A percentile compares a stretch with the other conserved stretches of the same genome.
Evolutionary conservation across 2,113 vertebrate genomes (phyloP).

Genomic region (Bubo scandiacus): DNA sequence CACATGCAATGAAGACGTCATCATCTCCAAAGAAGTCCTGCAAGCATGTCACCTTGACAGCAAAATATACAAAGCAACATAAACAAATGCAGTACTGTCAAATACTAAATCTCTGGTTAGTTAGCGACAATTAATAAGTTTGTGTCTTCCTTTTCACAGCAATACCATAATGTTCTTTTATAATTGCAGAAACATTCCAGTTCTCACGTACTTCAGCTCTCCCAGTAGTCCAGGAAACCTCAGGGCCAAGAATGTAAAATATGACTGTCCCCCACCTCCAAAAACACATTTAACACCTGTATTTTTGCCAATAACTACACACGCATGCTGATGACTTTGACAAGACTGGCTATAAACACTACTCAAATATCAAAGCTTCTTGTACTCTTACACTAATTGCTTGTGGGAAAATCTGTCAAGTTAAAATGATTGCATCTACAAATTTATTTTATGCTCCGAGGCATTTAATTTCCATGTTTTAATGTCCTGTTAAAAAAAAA

Average conservation of each 20-base stretch:
- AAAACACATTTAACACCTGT: neutral
- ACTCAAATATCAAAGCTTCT: neutral
- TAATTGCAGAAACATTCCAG: neutral
- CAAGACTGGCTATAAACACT: neutral
- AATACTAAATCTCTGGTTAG: neutral
- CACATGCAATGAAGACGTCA: slow-evolving; percentile 96
- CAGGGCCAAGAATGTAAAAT: neutral
- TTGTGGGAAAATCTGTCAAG: neutral
- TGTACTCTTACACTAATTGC: neutral
- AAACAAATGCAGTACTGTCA: neutral
- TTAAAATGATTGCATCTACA: neutral
- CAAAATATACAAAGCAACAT: neutral
- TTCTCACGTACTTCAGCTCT: neutral
- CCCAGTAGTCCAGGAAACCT: neutral
- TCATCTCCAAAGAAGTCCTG: slow-evolving; percentile 99
- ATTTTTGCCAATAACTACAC: neutral
- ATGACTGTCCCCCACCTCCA: neutral
- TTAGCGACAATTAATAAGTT: neutral
- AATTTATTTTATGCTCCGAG: neutral
- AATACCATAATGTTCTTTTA: neutral
- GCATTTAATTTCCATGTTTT: neutral
- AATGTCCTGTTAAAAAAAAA: neutral
- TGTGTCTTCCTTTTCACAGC: neutral
- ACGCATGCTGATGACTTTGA: neutral
- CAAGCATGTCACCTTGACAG: slow-evolving; percentile 85